Evolutionary conservation across 92 coral and sea anemone genomes (phyloP), one percentile per base, ranked within the genome.

Genomic region (Muricea muricata): DNA sequence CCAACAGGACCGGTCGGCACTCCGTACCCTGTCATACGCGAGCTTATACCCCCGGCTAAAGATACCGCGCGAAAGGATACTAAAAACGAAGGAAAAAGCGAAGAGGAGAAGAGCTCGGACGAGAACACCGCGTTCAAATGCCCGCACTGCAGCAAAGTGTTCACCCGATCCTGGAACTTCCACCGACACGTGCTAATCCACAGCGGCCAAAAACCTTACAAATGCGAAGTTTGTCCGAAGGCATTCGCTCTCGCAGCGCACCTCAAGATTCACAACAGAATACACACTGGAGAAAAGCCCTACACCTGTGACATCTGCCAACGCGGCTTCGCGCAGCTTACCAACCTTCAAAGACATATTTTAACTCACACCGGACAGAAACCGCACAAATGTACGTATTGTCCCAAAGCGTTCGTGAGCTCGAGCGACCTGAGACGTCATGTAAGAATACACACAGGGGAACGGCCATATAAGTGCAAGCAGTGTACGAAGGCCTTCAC

Each of bases 241-340:
- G 99, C 99, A 60, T 96, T 96, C 55, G 99, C 99, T 11, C 97
- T 96, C 14, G 99, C 99, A 3, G 99, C 99, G 20, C 99, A 96
- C 85, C 92, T 96, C 66, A 96, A 96, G 84, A 96, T 96, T 63
- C 99, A 96, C 87, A 96, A 96, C 93, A 85, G 99, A 35, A 96
- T 96, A 18, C 87, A 96, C 97, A 14, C 68, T 11, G 98, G 99
- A 10, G 99, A 96, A 52, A 93, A 93, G 65, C 99, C 99, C 0
- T 96, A 96, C 89, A 96, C 97, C 30, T 96, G 99, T 42, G 92
- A 96, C 42, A 93, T 96, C 52, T 96, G 99, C 91, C 91, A 93
- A 73, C 93, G 99, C 1, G 99, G 99, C 3, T 96, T 96, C 73
- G 99, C 99, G 1, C 99, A 96, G 87, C 91, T 96, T 34, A 96